Evolutionary conservation across 2,113 vertebrate species (phyloP).

Genomic region (Elephantulus edwardii): DNA sequence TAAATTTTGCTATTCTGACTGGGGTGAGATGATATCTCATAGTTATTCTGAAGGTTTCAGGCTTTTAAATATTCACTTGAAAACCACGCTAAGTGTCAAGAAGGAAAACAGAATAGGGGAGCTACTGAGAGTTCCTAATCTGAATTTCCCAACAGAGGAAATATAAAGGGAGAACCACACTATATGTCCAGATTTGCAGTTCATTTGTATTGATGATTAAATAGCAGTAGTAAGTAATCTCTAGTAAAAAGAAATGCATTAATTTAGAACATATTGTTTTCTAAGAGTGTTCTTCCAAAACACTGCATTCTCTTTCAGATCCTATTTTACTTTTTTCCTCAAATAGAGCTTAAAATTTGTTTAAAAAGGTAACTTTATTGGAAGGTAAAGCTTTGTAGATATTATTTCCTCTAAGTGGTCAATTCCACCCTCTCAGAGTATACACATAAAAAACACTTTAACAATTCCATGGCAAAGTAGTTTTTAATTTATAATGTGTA

Average conservation of each 20-base stretch:
- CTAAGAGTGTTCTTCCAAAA: background rate
- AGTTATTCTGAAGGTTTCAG: no score
- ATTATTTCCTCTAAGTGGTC: slow-evolving; percentile 4
- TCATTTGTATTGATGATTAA: background rate
- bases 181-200: background rate
- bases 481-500: background rate
- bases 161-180: background rate
- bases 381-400: background rate
- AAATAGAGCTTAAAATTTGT: slow-evolving; percentile 19
- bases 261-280: background rate
- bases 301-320: background rate
- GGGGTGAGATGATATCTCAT: no score
- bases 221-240: background rate
- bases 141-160: background rate
- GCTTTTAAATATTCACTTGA: background rate
- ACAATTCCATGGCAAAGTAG: background rate
- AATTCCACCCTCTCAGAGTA: background rate
- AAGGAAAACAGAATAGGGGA: background rate
- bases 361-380: background rate
- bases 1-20: no score
- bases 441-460: background rate
- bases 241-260: background rate
- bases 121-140: background rate
- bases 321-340: background rate
- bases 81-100: background rate